Evolutionary conservation across 2,113 vertebrate genomes (phyloP), one percentile per base, ranked within the genome.

Genomic region (Falcunculus frontatus): DNA sequence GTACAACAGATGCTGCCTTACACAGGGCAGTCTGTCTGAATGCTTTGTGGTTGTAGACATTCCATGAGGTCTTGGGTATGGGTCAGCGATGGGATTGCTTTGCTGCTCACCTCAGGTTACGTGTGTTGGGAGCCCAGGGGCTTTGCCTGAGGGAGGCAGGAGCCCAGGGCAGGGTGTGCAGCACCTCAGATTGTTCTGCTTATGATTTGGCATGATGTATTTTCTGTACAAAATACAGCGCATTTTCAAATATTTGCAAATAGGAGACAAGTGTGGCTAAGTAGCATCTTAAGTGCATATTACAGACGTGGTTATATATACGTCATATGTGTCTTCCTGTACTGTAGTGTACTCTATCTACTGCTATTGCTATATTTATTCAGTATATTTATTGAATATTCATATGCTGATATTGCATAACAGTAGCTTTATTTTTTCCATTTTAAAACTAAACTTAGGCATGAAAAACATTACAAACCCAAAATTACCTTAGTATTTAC

Each of bases 21-120:
- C 26, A 1, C 25, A 20, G 47, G 32, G 6, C 29, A 7, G 25
- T 6, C 35, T 39, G 12, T 10, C 35, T 5, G 29, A 46, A 33
- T 25, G 39, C 20, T 64, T 5, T 35, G 62, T 20, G 62, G 16
- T 6, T 22, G 39, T 5, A 14, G 47, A 8, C 1, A 5, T 60
- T 33, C 33, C 1, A 0, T 4, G 27, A 27, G 69, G 9, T 25
- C 26, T 13, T 27, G 30, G n/a, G 1, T 18, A 0, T 0, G 8
- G 74, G 33, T 39, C 30, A 13, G 22, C 3, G 46, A 1, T 22
- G 46, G 55, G 22, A 7, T 75, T 26, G 3, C 33, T 68, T 1
- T 35, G 41, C 11, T 73, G 57, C 53, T 68, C 26, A 6, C 32
- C 20, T 26, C 13, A 5, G 2, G n/a, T 18, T 60, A 3, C 0